Evolutionary conservation across 1,140 invertebrate species (phyloP), one percentile per base, ranked within the genome.

Genomic region (Potamilus streckersoni): DNA sequence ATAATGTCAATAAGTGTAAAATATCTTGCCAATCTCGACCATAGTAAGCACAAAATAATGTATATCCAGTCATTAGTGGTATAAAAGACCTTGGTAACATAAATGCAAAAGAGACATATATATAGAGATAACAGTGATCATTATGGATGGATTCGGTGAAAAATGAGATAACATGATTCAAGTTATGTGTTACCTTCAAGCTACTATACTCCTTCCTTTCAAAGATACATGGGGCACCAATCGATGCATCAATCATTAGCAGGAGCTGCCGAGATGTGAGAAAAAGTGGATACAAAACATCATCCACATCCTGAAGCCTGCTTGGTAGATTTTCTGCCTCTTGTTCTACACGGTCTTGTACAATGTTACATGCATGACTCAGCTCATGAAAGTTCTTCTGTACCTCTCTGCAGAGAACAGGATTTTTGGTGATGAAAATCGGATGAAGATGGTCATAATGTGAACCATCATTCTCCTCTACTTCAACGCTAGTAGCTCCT

Each of bases 351-450:
- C 71, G 64, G 20, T 63, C 49, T 15, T 56, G 20, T 2, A 61
- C 57, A 4, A 31, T 20, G n/a, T 71, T 23, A 20, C 20, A 63
- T 27, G 65, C 80, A 27, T 68, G 74, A 62, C 69, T 69, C 57
- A 83, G 70, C 20, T 78, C 59, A 38, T 72, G 17, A 68, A 82
- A 80, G 20, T 74, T 75, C 65, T 80, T 82, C 56, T 66, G 59
- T 16, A 83, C 78, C 72, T 83, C 80, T 3, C 49, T 73, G 38
- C 80, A 83, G 14, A 83, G 71, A 8, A 82, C 74, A 14, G 58
- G 19, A 63, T 82, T 83, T 69, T 82, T 82, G 19, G 82, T 82
- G 19, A 83, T 62, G 57, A 83, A 83, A 14, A 83, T 16, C 67
- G 82, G 38, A 49, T 49, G 38, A 49, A 49, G 6, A 11, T 49